Conservation (phyloP, 1,140 invertebrate species). For the Saccostrea cuccullata region DNA sequence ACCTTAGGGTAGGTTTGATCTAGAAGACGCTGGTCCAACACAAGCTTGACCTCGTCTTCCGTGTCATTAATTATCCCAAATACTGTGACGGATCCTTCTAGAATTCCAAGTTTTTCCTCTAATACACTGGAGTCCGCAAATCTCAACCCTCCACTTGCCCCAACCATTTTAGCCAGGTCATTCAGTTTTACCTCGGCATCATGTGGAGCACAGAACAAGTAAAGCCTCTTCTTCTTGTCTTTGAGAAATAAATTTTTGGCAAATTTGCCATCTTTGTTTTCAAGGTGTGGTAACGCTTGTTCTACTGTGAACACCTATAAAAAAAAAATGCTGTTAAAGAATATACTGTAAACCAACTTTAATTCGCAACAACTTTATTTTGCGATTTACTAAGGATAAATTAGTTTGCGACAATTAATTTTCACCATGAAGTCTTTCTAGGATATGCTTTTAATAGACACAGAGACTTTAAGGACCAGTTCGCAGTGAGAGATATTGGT, state of each 20-base stretch:
- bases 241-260: conserved; percentile 79
- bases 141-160: conserved; percentile 73
- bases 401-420: too few species aligned
- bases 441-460: too few species aligned
- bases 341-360: too few species aligned
- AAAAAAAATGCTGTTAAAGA: neutral
- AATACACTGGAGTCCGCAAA: conserved; percentile 76
- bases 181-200: conserved; percentile 75
- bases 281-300: conserved; percentile 73
- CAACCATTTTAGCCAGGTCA: conserved; percentile 74
- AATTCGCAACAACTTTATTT: too few species aligned
- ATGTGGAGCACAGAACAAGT: conserved; percentile 76
- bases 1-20: conserved; percentile 65
- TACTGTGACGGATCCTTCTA: conserved; percentile 76
- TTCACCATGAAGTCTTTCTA: too few species aligned
- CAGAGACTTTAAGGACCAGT: too few species aligned
- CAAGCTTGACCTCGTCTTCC: conserved; percentile 72
- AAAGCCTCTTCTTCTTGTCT: conserved; percentile 79
- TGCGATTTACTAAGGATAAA: too few species aligned
- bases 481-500: too few species aligned
- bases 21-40: conserved; percentile 71
- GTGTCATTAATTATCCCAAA: conserved; percentile 78
- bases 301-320: conserved; percentile 78
- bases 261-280: conserved; percentile 70
- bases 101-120: conserved; percentile 74